Evolutionary conservation across 2,888 invertebrate genomes (phyloP), one percentile per base, ranked within the genome.

Genomic region (Venusia cambrica): DNA sequence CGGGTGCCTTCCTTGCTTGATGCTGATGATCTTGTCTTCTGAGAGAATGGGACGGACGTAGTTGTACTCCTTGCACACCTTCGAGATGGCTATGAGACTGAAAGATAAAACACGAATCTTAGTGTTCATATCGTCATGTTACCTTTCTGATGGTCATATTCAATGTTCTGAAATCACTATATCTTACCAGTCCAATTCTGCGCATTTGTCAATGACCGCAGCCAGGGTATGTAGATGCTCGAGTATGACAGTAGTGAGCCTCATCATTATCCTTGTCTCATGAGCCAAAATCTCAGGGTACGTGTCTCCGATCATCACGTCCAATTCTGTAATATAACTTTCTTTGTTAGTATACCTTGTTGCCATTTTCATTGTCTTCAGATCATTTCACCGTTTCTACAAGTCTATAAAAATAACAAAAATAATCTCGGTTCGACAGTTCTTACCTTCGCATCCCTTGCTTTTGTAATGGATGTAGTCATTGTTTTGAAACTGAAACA

Each of bases 281-380:
- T 93, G 92, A 38, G 94, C 93, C 54, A 91, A 90, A 57, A 97
- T 95, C 62, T 93, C 93, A 5, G 92, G 89, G 57, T 93, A 90
- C 16, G 93, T 91, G 73, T 96, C 94, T 16, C 96, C 96, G 39
- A 96, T 84, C 48, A 91, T 83, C 39, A 87, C 75, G 70, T 97
- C 96, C 54, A 97, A 64, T 65, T 95, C 94, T 91, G 18, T 2
- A 19, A 29, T n/a, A 17, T 10, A n/a, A n/a, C n/a, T n/a, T n/a
- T n/a, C n/a, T n/a, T n/a, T n/a, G n/a, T n/a, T n/a, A n/a, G n/a
- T n/a, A n/a, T n/a, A n/a, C n/a, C n/a, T n/a, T n/a, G n/a, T n/a
- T n/a, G n/a, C n/a, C n/a, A n/a, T n/a, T n/a, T n/a, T n/a, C n/a
- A n/a, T n/a, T n/a, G n/a, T n/a, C n/a, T n/a, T n/a, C n/a, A n/a